These are phyloP conservation scores for Apogon talboti DNA, from an alignment of 2,797 vertebrate genomes.

Conservation along the genomic window DNA sequence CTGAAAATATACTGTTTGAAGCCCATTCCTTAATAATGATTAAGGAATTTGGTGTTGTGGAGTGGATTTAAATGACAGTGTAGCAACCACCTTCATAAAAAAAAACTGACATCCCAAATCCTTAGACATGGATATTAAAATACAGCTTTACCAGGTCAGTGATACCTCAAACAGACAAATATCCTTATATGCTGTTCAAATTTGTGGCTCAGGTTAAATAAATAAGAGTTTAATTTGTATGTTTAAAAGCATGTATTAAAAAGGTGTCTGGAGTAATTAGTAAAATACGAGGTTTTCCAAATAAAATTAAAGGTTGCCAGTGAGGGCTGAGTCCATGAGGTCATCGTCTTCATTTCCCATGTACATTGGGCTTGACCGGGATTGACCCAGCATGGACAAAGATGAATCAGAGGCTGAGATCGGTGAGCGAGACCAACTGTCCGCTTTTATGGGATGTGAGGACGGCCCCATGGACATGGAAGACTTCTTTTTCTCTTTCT, in stretches of 20 bases:
- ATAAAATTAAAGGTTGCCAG: slow-evolving; percentile 87
- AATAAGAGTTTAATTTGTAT: slow-evolving; percentile 60
- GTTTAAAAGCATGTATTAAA: slow-evolving; percentile 59
- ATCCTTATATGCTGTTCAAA: slow-evolving; percentile 19
- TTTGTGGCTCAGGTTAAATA: slow-evolving; percentile 61
- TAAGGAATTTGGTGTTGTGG: slow-evolving; percentile 27
- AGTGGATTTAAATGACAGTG: slow-evolving; percentile 15
- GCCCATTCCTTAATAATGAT: slow-evolving; percentile 25
- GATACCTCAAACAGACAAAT: slow-evolving; percentile 24
- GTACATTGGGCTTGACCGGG: slow-evolving; percentile 91
- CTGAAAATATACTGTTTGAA: slow-evolving; percentile 50
- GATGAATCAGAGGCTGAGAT: slow-evolving; percentile 91
- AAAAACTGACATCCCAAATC: slow-evolving; percentile 22
- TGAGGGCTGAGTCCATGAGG: slow-evolving; percentile 97
- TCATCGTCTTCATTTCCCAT: slow-evolving; percentile 96
- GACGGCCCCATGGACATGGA: slow-evolving; percentile 81
- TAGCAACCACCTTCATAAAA: slow-evolving; percentile 4
- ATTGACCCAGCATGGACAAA: slow-evolving; percentile 88
- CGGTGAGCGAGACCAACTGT: slow-evolving; percentile 96
- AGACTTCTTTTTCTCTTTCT: slow-evolving; percentile 87
- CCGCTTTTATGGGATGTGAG: slow-evolving; percentile 91
- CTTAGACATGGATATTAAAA: slow-evolving; percentile 48
- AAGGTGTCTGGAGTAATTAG: slow-evolving; percentile 8
- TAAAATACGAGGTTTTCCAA: slow-evolving; percentile 13
- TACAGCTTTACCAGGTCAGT: slow-evolving; percentile 39